Evolutionary conservation across 2,113 vertebrate species (phyloP), one percentile per base, ranked within the genome.

Genomic region (Lipophrys pholis): DNA sequence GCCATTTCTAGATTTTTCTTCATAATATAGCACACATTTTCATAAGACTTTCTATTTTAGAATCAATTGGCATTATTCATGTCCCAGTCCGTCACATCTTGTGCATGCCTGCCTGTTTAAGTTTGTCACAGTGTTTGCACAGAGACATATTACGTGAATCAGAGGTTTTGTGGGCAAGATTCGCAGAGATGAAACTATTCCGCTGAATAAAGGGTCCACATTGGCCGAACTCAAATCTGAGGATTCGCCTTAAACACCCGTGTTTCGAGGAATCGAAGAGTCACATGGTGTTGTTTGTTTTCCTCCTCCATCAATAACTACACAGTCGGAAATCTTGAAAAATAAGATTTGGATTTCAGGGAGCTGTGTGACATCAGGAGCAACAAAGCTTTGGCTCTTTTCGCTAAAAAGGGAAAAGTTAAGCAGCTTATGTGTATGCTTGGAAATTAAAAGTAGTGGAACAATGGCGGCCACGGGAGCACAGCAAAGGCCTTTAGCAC

Each of bases 371-470:
- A 75, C 79, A 87, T 73, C 70, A 56, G 77, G 65, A 62, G 59
- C 76, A 73, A 86, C 80, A 79, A 76, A 86, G 85, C 86, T 81
- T 73, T 80, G 66, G 62, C 83, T 76, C 49, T 83, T 89, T 82
- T 75, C 67, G 76, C 60, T 67, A 69, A 76, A 86, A 82, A 89
- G 69, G 81, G 78, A 69, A 91, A 87, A 78, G 86, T 78, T 92
- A 91, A 92, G 90, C 86, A 57, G 82, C 87, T 91, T 88, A 90
- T 66, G 72, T 48, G 51, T 75, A 82, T 78, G 81, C 82, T 85
- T 80, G 46, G 69, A 88, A 85, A 92, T 89, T 72, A 87, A 87
- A 86, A 84, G 82, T 83, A 86, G 71, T 62, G 73, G 83, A 80
- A 89, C 84, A 88, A 79, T 74, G 49, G 49, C 69, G 73, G 65